Evolutionary conservation across 2,888 invertebrate species (phyloP).

Genomic region (Agelastica alni): DNA sequence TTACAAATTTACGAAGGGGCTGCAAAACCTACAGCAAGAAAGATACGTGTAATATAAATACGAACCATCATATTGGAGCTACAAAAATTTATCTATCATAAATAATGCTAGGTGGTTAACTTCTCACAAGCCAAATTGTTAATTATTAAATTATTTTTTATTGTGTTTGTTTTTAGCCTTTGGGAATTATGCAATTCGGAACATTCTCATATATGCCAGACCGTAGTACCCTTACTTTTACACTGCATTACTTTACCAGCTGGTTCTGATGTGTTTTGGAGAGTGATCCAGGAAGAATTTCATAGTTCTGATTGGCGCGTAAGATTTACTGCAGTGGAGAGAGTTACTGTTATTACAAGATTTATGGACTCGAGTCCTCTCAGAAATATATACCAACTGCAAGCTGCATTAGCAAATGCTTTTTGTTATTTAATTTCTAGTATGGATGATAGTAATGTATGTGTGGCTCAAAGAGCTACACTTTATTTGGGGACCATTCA

Average conservation of each 20-base stretch:
- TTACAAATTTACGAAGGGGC: too few species aligned
- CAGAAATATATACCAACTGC: constrained; percentile 79
- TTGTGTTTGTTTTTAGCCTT: constrained; percentile 70
- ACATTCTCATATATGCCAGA: constrained; percentile 92
- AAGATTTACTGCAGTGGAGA: constrained; percentile 93
- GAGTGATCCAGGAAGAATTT: constrained; percentile 92
- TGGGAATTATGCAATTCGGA: constrained; percentile 93
- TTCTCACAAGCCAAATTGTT: too few species aligned
- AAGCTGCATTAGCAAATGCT: constrained; percentile 93
- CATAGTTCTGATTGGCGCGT: constrained; percentile 86
- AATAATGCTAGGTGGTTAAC: too few species aligned
- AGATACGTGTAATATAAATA: too few species aligned
- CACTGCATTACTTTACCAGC: constrained; percentile 94
- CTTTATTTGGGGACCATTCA: constrained; percentile 93
- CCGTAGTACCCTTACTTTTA: constrained; percentile 87
- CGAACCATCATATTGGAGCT: too few species aligned
- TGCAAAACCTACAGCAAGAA: too few species aligned
- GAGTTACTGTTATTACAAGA: constrained; percentile 88
- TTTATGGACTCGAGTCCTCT: constrained; percentile 92
- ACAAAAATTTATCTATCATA: too few species aligned
- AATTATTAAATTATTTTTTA: too few species aligned
- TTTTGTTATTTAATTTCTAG: constrained; percentile 96
- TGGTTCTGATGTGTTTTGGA: constrained; percentile 95
- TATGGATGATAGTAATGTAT: constrained; percentile 93
- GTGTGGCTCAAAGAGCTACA: constrained; percentile 92